These are phyloP conservation scores for Irena cyanogastra DNA, from an alignment of 2,113 vertebrate species.

Conservation along the genomic window DNA sequence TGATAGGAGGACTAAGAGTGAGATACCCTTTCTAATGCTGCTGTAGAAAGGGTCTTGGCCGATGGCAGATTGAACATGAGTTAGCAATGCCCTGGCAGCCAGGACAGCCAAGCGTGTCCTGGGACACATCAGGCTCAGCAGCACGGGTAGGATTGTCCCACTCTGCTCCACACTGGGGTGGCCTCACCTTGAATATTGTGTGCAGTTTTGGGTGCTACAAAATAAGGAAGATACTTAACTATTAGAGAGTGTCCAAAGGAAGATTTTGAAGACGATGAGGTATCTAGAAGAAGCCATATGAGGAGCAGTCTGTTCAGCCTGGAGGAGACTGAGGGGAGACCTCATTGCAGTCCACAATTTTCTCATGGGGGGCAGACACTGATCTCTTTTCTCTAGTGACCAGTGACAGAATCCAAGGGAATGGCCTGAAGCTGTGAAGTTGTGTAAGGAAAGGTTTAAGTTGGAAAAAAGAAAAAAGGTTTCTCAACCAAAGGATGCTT, in stretches of 20 bases:
- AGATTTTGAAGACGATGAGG: background rate
- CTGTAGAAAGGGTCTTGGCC: background rate
- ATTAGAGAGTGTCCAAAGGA: background rate
- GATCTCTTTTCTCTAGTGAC: background rate
- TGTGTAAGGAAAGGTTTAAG: background rate
- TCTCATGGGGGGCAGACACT: background rate
- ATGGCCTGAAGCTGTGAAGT: background rate
- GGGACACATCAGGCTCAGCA: background rate
- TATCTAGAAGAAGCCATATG: background rate
- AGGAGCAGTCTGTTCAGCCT: background rate
- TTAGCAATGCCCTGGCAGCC: background rate
- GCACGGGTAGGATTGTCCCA: accelerated
- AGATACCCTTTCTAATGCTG: no score
- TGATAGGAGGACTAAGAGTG: no score
- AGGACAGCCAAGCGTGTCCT: accelerated
- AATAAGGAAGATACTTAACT: background rate
- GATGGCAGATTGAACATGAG: accelerated
- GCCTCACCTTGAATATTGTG: background rate
- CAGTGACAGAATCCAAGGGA: background rate
- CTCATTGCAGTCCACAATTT: background rate
- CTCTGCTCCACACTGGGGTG: accelerated
- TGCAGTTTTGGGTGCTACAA: background rate
- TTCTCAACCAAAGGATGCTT: background rate
- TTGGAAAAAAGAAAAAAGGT: background rate
- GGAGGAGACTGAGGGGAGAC: background rate